Conservation (phyloP, 2,888 invertebrate species). For the Netelia virgata region DNA sequence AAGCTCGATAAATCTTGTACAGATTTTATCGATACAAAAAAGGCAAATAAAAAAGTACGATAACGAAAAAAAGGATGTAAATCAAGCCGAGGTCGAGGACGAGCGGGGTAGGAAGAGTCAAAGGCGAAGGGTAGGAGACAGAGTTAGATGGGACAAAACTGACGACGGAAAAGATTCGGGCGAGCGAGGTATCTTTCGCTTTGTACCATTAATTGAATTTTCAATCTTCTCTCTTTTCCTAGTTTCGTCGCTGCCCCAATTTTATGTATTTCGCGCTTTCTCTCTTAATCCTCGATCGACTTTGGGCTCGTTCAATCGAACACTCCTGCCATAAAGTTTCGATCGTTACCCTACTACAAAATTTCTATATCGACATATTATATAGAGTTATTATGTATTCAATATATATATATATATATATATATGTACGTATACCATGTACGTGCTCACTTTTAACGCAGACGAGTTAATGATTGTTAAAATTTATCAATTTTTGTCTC, state of each 20-base stretch:
- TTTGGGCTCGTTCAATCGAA: conserved; percentile 12
- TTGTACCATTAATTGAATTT: conserved; percentile 65
- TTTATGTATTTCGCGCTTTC: conserved; percentile 53
- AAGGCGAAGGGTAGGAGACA: conserved; percentile 28
- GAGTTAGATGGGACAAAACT: conserved; percentile 1
- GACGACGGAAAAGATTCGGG: conserved; percentile 45
- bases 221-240: conserved; percentile 55
- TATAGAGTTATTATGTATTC: background rate
- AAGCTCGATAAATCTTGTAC: conserved; percentile 24
- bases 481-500: too few relatives aligned
- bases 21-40: conserved; percentile 44
- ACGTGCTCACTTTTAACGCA: too few relatives aligned
- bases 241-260: conserved; percentile 60
- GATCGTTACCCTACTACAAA: conserved; percentile 3
- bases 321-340: background rate
- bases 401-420: background rate
- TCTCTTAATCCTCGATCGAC: conserved; percentile 36
- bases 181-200: conserved; percentile 36
- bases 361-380: background rate
- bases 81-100: conserved; percentile 38
- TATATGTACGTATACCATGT: too few relatives aligned
- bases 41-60: conserved; percentile 1
- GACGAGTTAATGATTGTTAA: too few relatives aligned
- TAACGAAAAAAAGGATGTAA: conserved; percentile 51
- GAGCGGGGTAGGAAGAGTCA: conserved; percentile 23